A percentile compares a stretch with the other conserved stretches of the same genome.
phyloP scores from a whole-genome alignment of 1,140 invertebrate species.

The Helicoverpa zea region DNA sequence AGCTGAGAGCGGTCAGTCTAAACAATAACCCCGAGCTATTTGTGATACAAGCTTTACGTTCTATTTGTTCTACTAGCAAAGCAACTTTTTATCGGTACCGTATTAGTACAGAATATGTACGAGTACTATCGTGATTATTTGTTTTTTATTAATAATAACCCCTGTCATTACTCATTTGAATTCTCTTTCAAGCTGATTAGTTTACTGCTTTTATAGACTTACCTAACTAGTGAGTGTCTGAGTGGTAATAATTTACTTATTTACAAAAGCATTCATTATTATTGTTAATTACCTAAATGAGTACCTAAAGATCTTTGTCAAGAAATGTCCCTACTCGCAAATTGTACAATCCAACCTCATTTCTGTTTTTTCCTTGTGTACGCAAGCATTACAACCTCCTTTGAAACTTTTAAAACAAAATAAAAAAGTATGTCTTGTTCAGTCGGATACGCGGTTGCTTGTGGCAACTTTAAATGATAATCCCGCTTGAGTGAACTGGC shows the following conservation, averaged over 20 bases:
- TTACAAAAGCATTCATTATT: no score
- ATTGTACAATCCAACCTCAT: neutral
- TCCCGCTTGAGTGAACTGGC: conserved; percentile 2
- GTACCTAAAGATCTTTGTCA: no score
- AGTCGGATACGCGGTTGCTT: neutral
- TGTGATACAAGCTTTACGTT: conserved; percentile 23
- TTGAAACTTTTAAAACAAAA: conserved; percentile 12
- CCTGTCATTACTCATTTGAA: neutral
- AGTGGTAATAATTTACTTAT: no score
- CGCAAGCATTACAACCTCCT: neutral
- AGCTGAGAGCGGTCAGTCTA: conserved; percentile 45
- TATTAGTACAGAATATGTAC: neutral
- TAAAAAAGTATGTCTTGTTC: conserved; percentile 14
- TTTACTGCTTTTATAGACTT: no score
- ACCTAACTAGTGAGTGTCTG: no score
- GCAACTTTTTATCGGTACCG: conserved; percentile 14
- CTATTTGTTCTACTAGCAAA: neutral
- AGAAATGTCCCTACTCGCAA: no score
- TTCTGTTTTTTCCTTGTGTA: neutral
- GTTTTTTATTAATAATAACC: neutral
- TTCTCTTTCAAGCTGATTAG: no score
- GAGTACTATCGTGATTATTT: neutral
- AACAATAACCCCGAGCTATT: conserved; percentile 36
- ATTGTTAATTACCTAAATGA: no score
- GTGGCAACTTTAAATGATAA: conserved; percentile 46